Evolutionary conservation across 2,113 vertebrate species (phyloP).

Genomic region (Oceanites oceanicus): DNA sequence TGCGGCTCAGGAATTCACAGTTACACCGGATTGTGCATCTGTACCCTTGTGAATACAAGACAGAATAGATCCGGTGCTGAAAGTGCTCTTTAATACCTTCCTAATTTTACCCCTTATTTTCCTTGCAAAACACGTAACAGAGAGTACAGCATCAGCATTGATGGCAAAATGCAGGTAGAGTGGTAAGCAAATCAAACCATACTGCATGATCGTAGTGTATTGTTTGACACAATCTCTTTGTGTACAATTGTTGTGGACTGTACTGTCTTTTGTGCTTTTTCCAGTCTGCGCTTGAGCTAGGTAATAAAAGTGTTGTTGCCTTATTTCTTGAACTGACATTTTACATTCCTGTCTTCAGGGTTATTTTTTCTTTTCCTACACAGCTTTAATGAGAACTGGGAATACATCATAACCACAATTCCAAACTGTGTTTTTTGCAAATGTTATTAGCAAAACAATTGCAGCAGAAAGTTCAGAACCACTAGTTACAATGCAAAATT

Average conservation of each 20-base stretch:
- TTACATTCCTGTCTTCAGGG: neutral
- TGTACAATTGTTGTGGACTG: neutral
- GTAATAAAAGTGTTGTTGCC: neutral
- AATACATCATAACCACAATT: neutral
- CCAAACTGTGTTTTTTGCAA: neutral
- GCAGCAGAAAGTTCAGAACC: neutral
- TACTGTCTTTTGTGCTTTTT: neutral
- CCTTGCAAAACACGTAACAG: neutral
- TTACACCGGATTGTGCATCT: neutral
- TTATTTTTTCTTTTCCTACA: neutral
- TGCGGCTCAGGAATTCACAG: neutral
- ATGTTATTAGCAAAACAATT: neutral
- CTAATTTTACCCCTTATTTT: neutral
- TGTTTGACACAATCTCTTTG: neutral
- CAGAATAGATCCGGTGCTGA: neutral
- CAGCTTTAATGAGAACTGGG: neutral
- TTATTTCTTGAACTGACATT: neutral
- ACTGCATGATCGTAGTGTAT: neutral
- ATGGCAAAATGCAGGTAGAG: neutral
- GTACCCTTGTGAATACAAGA: neutral
- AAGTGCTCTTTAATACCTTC: neutral
- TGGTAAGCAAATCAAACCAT: neutral
- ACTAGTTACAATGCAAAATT: neutral
- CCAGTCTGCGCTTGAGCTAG: neutral
- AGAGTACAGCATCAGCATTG: neutral